These are phyloP conservation scores for Dugesia japonica DNA, from an alignment of 2,888 invertebrate species.

Conservation along the genomic window DNA sequence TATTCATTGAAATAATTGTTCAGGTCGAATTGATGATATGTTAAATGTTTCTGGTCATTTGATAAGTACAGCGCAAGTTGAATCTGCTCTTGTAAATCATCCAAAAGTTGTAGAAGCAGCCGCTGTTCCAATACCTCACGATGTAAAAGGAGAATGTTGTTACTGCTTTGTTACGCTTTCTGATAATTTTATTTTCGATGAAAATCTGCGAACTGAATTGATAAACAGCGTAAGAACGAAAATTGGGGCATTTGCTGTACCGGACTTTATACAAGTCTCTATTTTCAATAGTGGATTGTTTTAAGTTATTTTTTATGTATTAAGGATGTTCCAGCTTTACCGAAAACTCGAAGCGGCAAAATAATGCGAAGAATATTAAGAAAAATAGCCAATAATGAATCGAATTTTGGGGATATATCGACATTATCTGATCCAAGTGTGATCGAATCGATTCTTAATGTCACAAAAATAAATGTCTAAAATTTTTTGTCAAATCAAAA, in stretches of 20 bases:
- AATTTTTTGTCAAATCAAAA: background rate
- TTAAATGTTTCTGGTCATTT: slow-evolving; percentile 92
- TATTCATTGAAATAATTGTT: too few relatives aligned
- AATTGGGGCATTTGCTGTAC: slow-evolving; percentile 80
- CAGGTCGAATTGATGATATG: slow-evolving; percentile 77
- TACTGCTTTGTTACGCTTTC: slow-evolving; percentile 80
- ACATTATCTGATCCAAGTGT: slow-evolving; percentile 81
- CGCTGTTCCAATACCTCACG: slow-evolving; percentile 80
- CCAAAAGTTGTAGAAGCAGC: slow-evolving; percentile 72
- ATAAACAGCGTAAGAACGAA: slow-evolving; percentile 57
- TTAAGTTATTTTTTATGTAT: too few relatives aligned
- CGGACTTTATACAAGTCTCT: slow-evolving; percentile 67
- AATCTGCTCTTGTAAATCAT: slow-evolving; percentile 51
- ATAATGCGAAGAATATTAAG: slow-evolving; percentile 86
- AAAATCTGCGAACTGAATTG: slow-evolving; percentile 28
- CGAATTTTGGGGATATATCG: slow-evolving; percentile 74
- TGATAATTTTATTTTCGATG: slow-evolving; percentile 21
- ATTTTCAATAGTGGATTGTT: too few relatives aligned
- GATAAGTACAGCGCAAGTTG: slow-evolving; percentile 79
- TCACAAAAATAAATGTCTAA: background rate
- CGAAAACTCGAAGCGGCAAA: slow-evolving; percentile 91
- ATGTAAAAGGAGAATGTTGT: slow-evolving; percentile 83
- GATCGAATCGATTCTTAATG: slow-evolving; percentile 51
- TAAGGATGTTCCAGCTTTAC: slow-evolving; percentile 77
- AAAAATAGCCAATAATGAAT: slow-evolving; percentile 75